Base-by-base conservation (phyloP, 2,888 invertebrate species). In the Phymatocera aterrima region DNA sequence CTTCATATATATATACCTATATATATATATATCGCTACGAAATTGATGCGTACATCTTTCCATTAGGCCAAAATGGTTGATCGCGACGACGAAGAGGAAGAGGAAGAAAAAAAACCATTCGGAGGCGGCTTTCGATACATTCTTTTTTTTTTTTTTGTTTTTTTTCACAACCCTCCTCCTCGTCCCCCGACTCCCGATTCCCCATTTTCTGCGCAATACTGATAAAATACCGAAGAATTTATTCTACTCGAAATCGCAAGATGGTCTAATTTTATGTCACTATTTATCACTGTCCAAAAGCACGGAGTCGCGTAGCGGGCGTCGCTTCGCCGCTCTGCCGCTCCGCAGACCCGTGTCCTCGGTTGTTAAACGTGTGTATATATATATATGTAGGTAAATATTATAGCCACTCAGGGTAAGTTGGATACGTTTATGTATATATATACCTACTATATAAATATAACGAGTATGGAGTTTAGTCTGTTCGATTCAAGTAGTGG, bases 341-440 rank as follows among this genome's bases (percentile, higher is more conserved):
- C 40, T n/a, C 28, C 10, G 10, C 15, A 68, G 28, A 68, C 68
- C 43, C 43, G 68, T 43, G 46, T 68, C 43, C 12, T 46, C 43
- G 24, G 46, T 68, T 68, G 46, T n/a, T 68, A n/a, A n/a, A n/a
- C 68, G 46, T 43, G 12, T 43, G 46, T 15, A 68, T 28, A 68
- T 4, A 43, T 43, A 68, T 40, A 40, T n/a, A n/a, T n/a, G n/a
- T n/a, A n/a, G n/a, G n/a, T n/a, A n/a, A n/a, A n/a, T n/a, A n/a
- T n/a, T n/a, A n/a, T 24, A 3, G 15, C 40, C 68, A 43, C 68
- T 43, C 12, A 68, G n/a, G n/a, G 68, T 28, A 28, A 68, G 43
- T 68, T 15, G 68, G 5, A 10, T 68, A 21, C n/a, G n/a, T n/a
- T n/a, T n/a, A n/a, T n/a, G n/a, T n/a, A n/a, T n/a, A n/a, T n/a